phyloP scores from a whole-genome alignment of 2,888 invertebrate genomes.

The Stomorhina lunata region DNA sequence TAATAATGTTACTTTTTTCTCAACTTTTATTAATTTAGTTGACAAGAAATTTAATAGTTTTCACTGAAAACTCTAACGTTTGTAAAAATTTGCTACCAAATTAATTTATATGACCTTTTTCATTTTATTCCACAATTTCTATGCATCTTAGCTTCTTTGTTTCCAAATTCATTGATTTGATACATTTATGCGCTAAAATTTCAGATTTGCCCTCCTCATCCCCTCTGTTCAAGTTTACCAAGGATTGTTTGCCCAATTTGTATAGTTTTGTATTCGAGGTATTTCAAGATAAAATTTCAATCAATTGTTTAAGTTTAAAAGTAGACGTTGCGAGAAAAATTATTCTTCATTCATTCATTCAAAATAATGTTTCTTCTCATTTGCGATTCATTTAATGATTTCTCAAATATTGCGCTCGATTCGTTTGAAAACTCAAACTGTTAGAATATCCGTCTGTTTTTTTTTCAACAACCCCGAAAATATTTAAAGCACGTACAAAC shows the following conservation, averaged over 20 bases:
- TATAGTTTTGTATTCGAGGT: background rate
- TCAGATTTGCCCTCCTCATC: background rate
- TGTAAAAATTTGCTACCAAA: background rate
- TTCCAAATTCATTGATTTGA: background rate
- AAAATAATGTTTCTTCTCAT: constrained; percentile 22
- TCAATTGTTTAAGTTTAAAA: constrained; percentile 24
- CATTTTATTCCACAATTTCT: background rate
- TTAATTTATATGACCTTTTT: constrained; percentile 12
- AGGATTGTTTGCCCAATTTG: constrained; percentile 2
- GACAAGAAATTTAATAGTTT: no score
- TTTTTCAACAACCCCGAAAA: constrained; percentile 57
- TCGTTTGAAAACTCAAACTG: background rate
- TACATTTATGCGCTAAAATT: background rate
- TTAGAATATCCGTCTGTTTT: background rate
- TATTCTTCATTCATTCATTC: background rate
- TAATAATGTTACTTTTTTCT: no score
- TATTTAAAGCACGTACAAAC: constrained; percentile 57
- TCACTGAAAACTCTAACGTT: no score
- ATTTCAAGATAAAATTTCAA: constrained; percentile 25
- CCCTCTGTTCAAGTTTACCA: constrained; percentile 12
- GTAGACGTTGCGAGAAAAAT: constrained; percentile 13
- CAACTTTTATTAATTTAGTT: no score
- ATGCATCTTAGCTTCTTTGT: background rate
- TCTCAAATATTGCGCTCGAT: background rate
- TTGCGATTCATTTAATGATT: constrained; percentile 23